phyloP scores from a whole-genome alignment of 2,888 invertebrate species.

The Chironomus tentans region DNA sequence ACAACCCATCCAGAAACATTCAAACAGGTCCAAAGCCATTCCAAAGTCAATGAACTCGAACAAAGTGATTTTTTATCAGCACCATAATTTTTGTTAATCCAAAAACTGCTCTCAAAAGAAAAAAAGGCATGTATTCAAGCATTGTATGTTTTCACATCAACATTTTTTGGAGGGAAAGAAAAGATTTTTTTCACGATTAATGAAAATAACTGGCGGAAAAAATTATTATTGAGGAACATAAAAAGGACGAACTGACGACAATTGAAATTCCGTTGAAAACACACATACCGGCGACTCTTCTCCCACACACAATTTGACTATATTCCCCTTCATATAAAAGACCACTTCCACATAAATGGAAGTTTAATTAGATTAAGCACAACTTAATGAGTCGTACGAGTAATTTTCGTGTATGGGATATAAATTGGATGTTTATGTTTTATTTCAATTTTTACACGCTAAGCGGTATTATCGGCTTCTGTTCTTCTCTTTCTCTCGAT shows the following conservation, averaged over 20 bases:
- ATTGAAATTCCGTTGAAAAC: background rate
- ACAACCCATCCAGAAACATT: too few species aligned
- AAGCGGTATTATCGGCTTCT: background rate
- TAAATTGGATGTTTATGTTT: constrained; percentile 5
- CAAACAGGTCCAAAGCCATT: too few species aligned
- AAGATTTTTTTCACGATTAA: background rate
- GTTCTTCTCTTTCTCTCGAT: background rate
- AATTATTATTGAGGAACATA: background rate
- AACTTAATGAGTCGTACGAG: constrained; percentile 23
- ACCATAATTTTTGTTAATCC: too few species aligned
- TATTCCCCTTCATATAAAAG: background rate
- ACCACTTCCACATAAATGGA: constrained; percentile 2
- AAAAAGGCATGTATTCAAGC: too few species aligned
- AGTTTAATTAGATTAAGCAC: constrained; percentile 25
- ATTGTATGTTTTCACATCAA: too few species aligned
- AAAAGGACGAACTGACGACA: constrained; percentile 3
- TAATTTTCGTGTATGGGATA: background rate
- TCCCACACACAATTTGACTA: background rate
- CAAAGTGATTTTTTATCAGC: too few species aligned
- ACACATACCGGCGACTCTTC: background rate
- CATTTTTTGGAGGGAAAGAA: too few species aligned
- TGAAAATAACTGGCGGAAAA: background rate
- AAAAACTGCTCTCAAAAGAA: too few species aligned
- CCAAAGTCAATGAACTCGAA: too few species aligned
- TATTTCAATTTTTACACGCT: constrained; percentile 4